Percentiles rank a stretch among this genome's conserved stretches.
Conservation (phyloP, 1,140 invertebrate species). For the Drosophila ananassae region DNA sequence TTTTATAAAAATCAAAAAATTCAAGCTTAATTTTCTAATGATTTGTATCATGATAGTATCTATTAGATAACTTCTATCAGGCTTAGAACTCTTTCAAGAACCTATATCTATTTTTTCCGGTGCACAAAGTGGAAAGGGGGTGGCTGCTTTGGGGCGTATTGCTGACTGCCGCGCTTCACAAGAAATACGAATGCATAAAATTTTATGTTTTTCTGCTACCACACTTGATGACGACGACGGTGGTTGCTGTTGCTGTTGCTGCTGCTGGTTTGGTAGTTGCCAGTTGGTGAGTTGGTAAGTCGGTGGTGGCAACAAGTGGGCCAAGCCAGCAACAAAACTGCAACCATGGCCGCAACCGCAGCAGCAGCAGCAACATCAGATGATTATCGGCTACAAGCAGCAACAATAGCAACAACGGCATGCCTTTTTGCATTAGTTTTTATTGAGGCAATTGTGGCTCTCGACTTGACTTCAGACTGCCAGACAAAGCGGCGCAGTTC, state of each 20-base stretch:
- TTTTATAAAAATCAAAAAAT: too few relatives aligned
- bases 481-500: slow-evolving; percentile 71
- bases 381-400: slow-evolving; percentile 44
- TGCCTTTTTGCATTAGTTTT: slow-evolving; percentile 80
- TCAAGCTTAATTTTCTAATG: too few relatives aligned
- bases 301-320: slow-evolving; percentile 76
- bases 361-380: slow-evolving; percentile 31
- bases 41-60: too few relatives aligned
- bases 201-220: slow-evolving; percentile 81
- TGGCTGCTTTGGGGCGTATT: slow-evolving; percentile 42
- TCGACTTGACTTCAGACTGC: slow-evolving; percentile 44
- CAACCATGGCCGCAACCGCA: slow-evolving; percentile 78
- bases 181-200: slow-evolving; percentile 83
- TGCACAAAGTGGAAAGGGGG: not conserved
- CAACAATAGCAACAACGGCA: slow-evolving; percentile 42
- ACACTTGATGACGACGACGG: slow-evolving; percentile 61
- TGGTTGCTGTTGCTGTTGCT: slow-evolving; percentile 19
- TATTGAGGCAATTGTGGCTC: slow-evolving; percentile 71
- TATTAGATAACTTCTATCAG: too few relatives aligned
- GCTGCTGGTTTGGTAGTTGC: slow-evolving; percentile 1
- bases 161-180: slow-evolving; percentile 67
- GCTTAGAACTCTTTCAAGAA: not conserved
- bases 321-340: slow-evolving; percentile 66
- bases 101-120: not conserved
- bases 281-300: slow-evolving; percentile 19